Evolutionary conservation across 2,113 vertebrate species (phyloP).

Genomic region (Chaetodon trifascialis): DNA sequence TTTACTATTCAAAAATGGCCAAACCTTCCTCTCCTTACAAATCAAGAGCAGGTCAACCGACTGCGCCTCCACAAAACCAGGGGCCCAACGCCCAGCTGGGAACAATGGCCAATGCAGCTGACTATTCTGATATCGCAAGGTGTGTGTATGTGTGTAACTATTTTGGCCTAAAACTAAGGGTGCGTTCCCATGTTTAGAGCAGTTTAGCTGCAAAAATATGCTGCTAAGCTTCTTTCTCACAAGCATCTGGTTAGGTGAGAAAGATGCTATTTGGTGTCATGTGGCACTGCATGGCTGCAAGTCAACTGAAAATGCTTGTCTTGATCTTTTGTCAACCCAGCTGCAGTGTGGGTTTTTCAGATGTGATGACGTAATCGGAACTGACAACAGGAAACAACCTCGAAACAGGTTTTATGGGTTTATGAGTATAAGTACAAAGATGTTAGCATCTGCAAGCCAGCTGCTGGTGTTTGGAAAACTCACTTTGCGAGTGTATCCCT

Average conservation of each 20-base stretch:
- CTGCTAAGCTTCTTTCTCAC: no score
- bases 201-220: not conserved
- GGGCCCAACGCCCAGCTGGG: conserved; percentile 40
- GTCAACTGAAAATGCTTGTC: not conserved
- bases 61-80: not conserved
- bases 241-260: not conserved
- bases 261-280: not conserved
- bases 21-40: conserved; percentile 25
- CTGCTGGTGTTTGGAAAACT: not conserved
- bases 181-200: not conserved
- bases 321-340: not conserved
- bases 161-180: not conserved
- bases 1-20: conserved; percentile 34
- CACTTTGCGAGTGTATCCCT: no score
- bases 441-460: not conserved
- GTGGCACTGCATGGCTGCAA: not conserved
- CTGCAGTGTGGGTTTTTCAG: not conserved
- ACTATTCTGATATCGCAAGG: conserved; percentile 33
- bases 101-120: conserved; percentile 58
- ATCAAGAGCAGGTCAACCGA: conserved; percentile 36
- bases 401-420: not conserved
- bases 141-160: conserved; percentile 9
- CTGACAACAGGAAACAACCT: conserved; percentile 22
- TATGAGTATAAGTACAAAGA: not conserved
- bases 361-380: not conserved